These are phyloP conservation scores for Diorhabda carinulata DNA, from an alignment of 1,140 invertebrate species.

Conservation along the genomic window DNA sequence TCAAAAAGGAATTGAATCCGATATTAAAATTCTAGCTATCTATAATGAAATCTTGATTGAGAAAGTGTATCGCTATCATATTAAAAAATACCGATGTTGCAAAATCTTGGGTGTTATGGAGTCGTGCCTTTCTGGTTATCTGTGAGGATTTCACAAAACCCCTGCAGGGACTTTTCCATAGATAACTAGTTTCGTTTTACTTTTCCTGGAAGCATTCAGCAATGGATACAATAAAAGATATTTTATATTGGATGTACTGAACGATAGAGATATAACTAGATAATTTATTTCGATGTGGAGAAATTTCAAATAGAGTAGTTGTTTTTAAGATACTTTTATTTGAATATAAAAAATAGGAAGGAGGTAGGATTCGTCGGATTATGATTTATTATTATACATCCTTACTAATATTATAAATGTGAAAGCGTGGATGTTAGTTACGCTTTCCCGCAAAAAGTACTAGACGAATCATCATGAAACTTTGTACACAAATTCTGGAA, in stretches of 20 bases:
- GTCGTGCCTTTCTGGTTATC: conserved; percentile 21
- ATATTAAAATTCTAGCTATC: conserved; percentile 48
- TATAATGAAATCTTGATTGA: conserved; percentile 49
- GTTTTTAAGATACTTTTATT: too few relatives aligned
- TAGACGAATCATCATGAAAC: too few relatives aligned
- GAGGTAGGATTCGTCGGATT: too few relatives aligned
- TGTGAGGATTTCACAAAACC: conserved; percentile 9
- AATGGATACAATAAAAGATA: background rate
- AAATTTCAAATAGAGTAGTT: too few relatives aligned
- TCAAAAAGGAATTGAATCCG: conserved; percentile 45
- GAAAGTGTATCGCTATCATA: conserved; percentile 41
- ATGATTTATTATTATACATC: too few relatives aligned
- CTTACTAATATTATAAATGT: too few relatives aligned
- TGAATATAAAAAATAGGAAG: too few relatives aligned
- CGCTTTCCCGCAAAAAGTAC: too few relatives aligned
- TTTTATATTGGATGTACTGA: background rate
- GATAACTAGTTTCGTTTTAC: conserved; percentile 10
- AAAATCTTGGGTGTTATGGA: conserved; percentile 31
- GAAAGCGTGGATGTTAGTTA: too few relatives aligned
- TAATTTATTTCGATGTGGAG: too few relatives aligned
- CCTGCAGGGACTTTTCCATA: background rate
- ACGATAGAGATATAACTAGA: too few relatives aligned
- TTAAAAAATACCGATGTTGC: conserved; percentile 43
- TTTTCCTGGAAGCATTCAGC: conserved; percentile 1
- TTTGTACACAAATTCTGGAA: too few relatives aligned